A percentile compares a stretch with the other conserved stretches of the same genome.
Evolutionary conservation across 2,113 vertebrate species (phyloP).

Genomic region (Steatornis caripensis): DNA sequence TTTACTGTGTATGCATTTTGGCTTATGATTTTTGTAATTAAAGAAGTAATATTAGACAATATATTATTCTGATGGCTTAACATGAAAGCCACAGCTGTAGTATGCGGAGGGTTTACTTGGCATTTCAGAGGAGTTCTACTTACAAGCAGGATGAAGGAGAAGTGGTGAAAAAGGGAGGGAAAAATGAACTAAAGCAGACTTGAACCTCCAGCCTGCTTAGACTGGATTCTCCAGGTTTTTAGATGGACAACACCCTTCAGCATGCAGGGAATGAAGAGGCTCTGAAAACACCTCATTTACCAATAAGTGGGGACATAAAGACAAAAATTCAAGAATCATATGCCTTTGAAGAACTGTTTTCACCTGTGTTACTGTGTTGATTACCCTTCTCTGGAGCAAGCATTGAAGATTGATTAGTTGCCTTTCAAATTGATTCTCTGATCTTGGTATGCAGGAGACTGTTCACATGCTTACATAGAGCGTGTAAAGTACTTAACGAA

Average conservation of each 20-base stretch:
- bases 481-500: neutral
- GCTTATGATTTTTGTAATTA: slow-evolving; percentile 68
- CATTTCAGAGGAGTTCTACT: neutral
- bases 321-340: neutral
- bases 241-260: neutral
- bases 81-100: neutral
- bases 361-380: neutral
- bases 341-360: neutral
- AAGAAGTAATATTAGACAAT: slow-evolving; percentile 54
- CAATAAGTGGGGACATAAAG: neutral
- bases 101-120: neutral
- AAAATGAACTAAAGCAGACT: neutral
- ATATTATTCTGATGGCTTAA: slow-evolving; percentile 7
- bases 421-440: neutral
- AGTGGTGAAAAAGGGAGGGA: neutral
- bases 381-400: neutral
- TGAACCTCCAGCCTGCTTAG: neutral
- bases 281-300: neutral
- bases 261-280: neutral
- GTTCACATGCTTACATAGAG: neutral
- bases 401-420: neutral
- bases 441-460: neutral
- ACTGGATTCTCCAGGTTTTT: neutral
- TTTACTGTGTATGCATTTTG: slow-evolving; percentile 48
- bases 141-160: neutral